Evolutionary conservation across 2,888 invertebrate genomes (phyloP).

Genomic region (Megamerina dolium): DNA sequence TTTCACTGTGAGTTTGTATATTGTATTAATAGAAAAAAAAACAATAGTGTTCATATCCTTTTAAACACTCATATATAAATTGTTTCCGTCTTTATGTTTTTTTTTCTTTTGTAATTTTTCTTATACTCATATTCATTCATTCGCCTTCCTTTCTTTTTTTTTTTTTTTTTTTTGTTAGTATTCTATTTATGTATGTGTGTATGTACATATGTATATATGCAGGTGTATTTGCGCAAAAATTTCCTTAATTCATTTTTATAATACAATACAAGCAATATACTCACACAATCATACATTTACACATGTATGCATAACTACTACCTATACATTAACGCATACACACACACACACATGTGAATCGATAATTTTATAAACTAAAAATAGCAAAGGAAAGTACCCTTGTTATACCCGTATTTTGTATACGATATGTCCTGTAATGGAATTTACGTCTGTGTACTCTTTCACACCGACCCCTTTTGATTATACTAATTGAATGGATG

Average conservation of each 20-base stretch:
- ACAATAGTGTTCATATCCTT: too few relatives aligned
- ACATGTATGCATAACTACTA: too few relatives aligned
- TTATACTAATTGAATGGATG: too few relatives aligned
- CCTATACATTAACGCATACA: too few relatives aligned
- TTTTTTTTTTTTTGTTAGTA: not conserved
- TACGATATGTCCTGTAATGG: not conserved
- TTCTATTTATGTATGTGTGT: not conserved
- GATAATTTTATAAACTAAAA: constrained; percentile 14
- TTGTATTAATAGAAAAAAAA: too few relatives aligned
- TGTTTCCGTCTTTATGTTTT: too few relatives aligned
- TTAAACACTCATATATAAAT: too few relatives aligned
- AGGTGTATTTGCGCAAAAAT: not conserved
- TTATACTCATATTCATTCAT: too few relatives aligned
- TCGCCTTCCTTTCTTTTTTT: not conserved
- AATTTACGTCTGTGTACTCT: not conserved
- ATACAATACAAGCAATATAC: not conserved
- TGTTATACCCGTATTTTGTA: not conserved
- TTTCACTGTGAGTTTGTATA: too few relatives aligned
- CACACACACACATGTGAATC: constrained; percentile 7
- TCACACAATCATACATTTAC: not conserved
- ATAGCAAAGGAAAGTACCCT: constrained; percentile 8
- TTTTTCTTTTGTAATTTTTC: not conserved
- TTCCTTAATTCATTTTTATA: not conserved
- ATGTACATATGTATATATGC: not conserved
- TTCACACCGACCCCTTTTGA: too few relatives aligned